phyloP scores from a whole-genome alignment of 1,140 invertebrate species.

The Apis mellifera region Amel_HAv3.1 CM009934.2:10216001-10216500 shows the following conservation, averaged over 20 bases:
- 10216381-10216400: neutral
- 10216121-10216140: conserved; percentile 69
- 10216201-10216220: conserved; percentile 46
- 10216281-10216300: neutral
- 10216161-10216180: conserved; percentile 63
- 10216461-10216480: neutral
- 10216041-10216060: conserved; percentile 83
- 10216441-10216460: neutral
- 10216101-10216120: conserved; percentile 63
- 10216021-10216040: conserved; percentile 92
- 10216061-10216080: conserved; percentile 76
- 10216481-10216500: neutral
- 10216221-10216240: conserved; percentile 26
- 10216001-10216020: conserved; percentile 89
- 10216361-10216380: neutral
- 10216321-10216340: neutral
- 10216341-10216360: neutral
- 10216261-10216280: neutral
- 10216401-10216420: neutral
- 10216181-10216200: conserved; percentile 65
- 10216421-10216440: neutral
- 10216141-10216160: conserved; percentile 44
- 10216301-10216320: neutral
- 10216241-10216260: neutral
- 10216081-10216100: conserved; percentile 66